Percentiles rank a stretch among this genome's conserved stretches.
These are phyloP conservation scores for Hirundichthys speculiger DNA, from an alignment of 2,113 vertebrate genomes.

Conservation along the genomic window DNA sequence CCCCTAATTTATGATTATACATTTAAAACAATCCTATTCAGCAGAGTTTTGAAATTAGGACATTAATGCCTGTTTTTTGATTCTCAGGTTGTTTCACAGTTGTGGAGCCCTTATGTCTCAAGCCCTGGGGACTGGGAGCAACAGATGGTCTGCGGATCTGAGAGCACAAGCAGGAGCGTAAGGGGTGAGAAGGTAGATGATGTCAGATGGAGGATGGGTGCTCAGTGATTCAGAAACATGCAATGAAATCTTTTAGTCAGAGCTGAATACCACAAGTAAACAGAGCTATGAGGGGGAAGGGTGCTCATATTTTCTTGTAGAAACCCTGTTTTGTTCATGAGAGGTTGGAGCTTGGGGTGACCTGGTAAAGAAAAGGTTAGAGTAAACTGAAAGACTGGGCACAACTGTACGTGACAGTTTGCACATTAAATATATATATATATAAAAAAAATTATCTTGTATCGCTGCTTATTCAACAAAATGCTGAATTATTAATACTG, in stretches of 20 bases:
- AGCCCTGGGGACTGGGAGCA: background rate
- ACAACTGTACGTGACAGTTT: too few species aligned
- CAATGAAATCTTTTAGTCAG: background rate
- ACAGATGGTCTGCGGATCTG: conserved; percentile 3
- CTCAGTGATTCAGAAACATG: background rate
- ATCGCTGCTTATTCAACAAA: too few species aligned
- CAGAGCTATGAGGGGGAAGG: background rate
- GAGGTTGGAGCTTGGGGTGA: background rate
- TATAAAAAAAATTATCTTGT: too few species aligned
- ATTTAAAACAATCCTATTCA: background rate
- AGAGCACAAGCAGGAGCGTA: background rate
- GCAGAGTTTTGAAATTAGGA: background rate
- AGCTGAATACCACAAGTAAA: background rate
- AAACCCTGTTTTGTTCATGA: too few species aligned
- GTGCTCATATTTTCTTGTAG: too few species aligned
- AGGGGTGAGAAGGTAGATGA: background rate
- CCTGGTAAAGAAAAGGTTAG: background rate
- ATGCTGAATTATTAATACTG: too few species aligned
- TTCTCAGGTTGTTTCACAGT: conserved; percentile 10
- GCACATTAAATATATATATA: too few species aligned
- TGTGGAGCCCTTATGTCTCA: conserved; percentile 2
- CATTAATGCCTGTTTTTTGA: background rate
- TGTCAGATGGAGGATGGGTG: background rate
- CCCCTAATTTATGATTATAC: too few species aligned
- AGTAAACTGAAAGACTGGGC: background rate